These are phyloP conservation scores for Macropus fuliginosus DNA, from an alignment of 2,797 vertebrate species.

Conservation along the genomic window DNA sequence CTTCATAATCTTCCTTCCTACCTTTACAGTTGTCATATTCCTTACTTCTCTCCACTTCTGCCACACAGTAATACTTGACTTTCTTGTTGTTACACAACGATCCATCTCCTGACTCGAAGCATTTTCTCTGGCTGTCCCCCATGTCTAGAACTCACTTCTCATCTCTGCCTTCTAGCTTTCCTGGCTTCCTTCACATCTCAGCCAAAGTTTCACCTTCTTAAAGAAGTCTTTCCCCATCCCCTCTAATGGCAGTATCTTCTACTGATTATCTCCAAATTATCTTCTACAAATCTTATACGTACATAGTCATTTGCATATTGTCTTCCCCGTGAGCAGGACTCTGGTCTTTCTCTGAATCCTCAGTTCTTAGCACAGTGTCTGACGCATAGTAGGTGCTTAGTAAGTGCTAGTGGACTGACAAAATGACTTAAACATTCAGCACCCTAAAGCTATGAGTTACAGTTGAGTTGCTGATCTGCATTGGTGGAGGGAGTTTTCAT, in stretches of 20 bases:
- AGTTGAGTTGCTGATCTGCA: not conserved
- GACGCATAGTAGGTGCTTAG: not conserved
- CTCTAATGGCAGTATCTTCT: not conserved
- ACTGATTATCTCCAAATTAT: not conserved
- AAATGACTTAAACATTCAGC: not conserved
- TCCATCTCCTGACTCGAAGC: not conserved
- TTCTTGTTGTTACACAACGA: not conserved
- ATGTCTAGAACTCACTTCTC: not conserved
- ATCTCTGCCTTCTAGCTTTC: not conserved
- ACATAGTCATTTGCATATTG: not conserved
- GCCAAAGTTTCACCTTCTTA: not conserved
- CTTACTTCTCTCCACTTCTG: not conserved
- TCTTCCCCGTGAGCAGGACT: not conserved
- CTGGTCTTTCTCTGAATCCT: not conserved
- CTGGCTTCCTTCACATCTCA: not conserved
- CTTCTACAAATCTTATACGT: not conserved
- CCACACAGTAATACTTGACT: not conserved
- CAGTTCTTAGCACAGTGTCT: not conserved
- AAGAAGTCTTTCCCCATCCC: not conserved
- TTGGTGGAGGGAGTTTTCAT: not conserved
- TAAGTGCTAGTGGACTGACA: not conserved
- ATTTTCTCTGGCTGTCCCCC: not conserved
- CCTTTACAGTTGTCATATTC: not conserved
- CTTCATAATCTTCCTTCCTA: not conserved
- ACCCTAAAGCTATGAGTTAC: not conserved